Base-by-base conservation (phyloP, 1,140 invertebrate species). In the Alviniconcha marisindica region DNA sequence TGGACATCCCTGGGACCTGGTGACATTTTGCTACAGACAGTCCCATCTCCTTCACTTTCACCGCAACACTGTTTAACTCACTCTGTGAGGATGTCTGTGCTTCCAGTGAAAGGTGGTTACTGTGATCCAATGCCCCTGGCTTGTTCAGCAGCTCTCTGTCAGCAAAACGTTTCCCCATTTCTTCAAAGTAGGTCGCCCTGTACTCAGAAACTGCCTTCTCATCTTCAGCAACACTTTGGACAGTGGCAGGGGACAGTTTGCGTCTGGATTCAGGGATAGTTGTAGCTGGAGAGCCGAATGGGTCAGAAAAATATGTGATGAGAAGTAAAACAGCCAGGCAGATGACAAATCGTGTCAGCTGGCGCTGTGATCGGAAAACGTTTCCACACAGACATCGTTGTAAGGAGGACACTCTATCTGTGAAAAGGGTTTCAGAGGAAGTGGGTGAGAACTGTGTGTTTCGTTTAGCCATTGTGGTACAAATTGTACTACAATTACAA, bases 281-380 rank as follows among this genome's bases (percentile, higher is more conserved):
- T 40, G 38, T 40, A 24, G 7, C 36, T 18, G 69, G 36, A 0
- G 36, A 38, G 33, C 69, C 69, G 36, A 71, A 71, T 2, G 69
- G 69, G 5, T 33, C 36, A 21, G 40, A 33, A 18, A 71, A 24
- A 36, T 71, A 71, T 15, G 36, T 28, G 69, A 33, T 36, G 15
- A 71, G 36, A 2, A 71, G 7, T 1, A 71, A 24, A 14, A 40
- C 31, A 33, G 36, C 36, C 69, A 71, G 36, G 69, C 14, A 71
- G 69, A 71, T 18, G 36, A 10, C 69, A 42, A 71, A 71, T 2
- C 69, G 69, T 24, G 36, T 40, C 10, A 71, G 69, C 24, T 71
- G 69, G 36, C 69, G 69, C 36, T 71, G 69, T 2, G 69, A 71
- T 15, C 69, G 69, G 69, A 71, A 71, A 1, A 71, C 36, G 69